These are phyloP conservation scores for Carettochelys insculpta DNA, from an alignment of 2,113 vertebrate species.

Conservation along the genomic window DNA sequence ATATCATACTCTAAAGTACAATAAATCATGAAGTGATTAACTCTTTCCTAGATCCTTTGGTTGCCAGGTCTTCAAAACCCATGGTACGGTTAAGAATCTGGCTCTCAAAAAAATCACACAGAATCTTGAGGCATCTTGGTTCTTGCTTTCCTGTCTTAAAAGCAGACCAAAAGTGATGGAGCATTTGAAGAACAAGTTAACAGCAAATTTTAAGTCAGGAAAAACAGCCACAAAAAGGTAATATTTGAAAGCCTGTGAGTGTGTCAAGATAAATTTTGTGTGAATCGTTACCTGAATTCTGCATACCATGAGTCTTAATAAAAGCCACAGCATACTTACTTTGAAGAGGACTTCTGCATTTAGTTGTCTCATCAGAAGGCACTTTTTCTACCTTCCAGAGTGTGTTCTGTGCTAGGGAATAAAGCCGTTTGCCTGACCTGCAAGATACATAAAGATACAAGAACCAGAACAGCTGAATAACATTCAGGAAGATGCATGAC, in stretches of 20 bases:
- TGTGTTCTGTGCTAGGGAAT: conserved; percentile 34
- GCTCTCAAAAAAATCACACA: not conserved
- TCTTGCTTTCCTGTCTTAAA: not conserved
- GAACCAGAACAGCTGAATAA: not conserved
- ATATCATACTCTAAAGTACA: fast-evolving
- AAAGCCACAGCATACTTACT: conserved; percentile 41
- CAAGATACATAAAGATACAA: conserved; percentile 19
- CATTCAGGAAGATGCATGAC: not conserved
- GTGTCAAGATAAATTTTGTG: not conserved
- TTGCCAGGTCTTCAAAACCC: not conserved
- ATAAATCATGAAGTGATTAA: not conserved
- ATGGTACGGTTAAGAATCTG: not conserved
- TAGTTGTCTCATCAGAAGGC: not conserved
- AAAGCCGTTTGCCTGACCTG: conserved; percentile 72
- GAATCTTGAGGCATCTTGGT: not conserved
- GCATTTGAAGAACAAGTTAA: not conserved
- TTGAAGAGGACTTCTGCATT: not conserved
- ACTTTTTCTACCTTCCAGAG: conserved; percentile 60
- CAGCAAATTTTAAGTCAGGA: not conserved
- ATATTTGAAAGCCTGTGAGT: not conserved
- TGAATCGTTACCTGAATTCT: not conserved
- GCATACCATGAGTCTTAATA: not conserved
- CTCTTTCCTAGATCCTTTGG: not conserved
- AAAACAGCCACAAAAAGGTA: not conserved
- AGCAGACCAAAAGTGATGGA: not conserved